These are phyloP conservation scores for Stenichneumon culpator DNA, from an alignment of 2,888 invertebrate genomes.

Conservation along the genomic window DNA sequence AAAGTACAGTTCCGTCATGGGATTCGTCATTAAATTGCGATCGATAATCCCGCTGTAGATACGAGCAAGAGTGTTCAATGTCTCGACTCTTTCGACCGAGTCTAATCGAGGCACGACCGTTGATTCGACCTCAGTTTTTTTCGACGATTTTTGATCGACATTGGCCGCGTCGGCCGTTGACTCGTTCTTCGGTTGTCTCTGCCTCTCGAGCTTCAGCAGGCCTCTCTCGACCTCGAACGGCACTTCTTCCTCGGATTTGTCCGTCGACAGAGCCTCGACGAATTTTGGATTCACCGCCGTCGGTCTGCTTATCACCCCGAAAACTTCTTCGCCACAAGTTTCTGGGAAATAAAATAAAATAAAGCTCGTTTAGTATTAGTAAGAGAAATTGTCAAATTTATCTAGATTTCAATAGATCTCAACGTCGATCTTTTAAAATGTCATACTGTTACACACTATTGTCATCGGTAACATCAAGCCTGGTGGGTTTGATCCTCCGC, in stretches of 20 bases:
- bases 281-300: slow-evolving; percentile 77
- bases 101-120: slow-evolving; percentile 85
- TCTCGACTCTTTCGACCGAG: slow-evolving; percentile 86
- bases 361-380: slow-evolving; percentile 26
- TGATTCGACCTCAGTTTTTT: slow-evolving; percentile 54
- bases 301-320: slow-evolving; percentile 76
- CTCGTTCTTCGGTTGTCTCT: slow-evolving; percentile 74
- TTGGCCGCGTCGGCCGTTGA: slow-evolving; percentile 37
- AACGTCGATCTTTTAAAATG: slow-evolving; percentile 38
- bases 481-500: slow-evolving; percentile 79
- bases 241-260: slow-evolving; percentile 72
- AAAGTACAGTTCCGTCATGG: slow-evolving; percentile 90
- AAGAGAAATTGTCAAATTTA: background rate
- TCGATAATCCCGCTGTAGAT: slow-evolving; percentile 88
- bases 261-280: slow-evolving; percentile 73
- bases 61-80: slow-evolving; percentile 87
- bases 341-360: slow-evolving; percentile 62
- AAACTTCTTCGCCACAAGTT: slow-evolving; percentile 71
- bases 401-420: background rate
- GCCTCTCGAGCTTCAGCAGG: slow-evolving; percentile 77
- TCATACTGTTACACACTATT: slow-evolving; percentile 69
- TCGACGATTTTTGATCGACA: slow-evolving; percentile 47
- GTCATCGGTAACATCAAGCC: slow-evolving; percentile 71
- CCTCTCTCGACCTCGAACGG: slow-evolving; percentile 77
- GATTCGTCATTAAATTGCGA: slow-evolving; percentile 88